Conservation (phyloP, 2,888 invertebrate species). For the Choreutis nemorana region DNA sequence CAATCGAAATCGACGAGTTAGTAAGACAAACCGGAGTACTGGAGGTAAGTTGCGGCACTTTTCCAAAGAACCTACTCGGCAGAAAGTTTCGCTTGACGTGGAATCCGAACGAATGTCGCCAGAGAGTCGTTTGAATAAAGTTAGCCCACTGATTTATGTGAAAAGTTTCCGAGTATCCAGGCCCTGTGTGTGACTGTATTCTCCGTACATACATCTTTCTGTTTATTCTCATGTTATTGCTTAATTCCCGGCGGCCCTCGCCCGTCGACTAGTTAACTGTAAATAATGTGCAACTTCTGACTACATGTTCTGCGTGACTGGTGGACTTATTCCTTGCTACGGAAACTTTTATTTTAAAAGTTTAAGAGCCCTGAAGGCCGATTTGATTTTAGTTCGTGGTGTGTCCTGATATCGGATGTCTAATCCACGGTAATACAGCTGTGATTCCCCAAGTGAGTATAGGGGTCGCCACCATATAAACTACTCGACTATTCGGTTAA, state of each 20-base stretch:
- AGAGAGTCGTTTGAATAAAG: conserved; percentile 65
- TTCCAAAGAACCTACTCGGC: conserved; percentile 39
- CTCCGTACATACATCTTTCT: conserved; percentile 13
- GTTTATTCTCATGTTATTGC: conserved; percentile 18
- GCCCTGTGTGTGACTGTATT: conserved; percentile 44
- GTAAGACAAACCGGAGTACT: conserved; percentile 25
- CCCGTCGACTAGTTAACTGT: conserved; percentile 17
- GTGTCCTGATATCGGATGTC: too few species aligned
- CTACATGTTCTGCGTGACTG: too few species aligned
- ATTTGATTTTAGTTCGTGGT: too few species aligned
- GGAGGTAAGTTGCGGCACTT: conserved; percentile 29
- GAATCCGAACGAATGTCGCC: conserved; percentile 57
- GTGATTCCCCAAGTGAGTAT: too few species aligned
- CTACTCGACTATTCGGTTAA: too few species aligned
- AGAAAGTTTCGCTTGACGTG: conserved; percentile 49
- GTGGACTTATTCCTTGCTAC: too few species aligned
- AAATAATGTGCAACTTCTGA: conserved; percentile 16
- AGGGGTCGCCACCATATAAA: too few species aligned
- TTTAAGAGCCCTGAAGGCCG: too few species aligned
- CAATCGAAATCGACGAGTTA: conserved; percentile 23
- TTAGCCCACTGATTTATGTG: conserved; percentile 60
- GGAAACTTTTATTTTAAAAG: too few species aligned
- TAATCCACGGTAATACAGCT: too few species aligned
- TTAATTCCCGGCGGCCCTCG: conserved; percentile 31
- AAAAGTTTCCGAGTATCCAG: conserved; percentile 39